These are phyloP conservation scores for Saccostrea echinata DNA, from an alignment of 1,140 invertebrate species.

Conservation along the genomic window DNA sequence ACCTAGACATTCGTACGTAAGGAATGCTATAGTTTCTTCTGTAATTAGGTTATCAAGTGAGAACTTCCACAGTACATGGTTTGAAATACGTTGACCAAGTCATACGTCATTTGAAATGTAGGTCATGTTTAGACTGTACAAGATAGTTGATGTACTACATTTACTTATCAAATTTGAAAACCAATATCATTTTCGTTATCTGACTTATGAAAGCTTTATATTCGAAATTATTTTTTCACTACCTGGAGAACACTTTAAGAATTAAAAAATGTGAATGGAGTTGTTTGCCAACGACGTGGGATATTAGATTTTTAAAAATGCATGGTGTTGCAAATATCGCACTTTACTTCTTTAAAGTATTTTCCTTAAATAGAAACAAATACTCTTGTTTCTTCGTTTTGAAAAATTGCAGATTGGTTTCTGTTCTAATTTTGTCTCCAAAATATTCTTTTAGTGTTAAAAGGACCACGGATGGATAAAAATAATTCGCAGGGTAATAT, in stretches of 20 bases:
- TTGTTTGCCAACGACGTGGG: no score
- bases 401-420: neutral
- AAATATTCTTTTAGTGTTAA: neutral
- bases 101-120: neutral
- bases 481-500: neutral
- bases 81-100: neutral
- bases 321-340: neutral
- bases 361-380: neutral
- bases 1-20: neutral
- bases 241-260: no score
- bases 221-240: no score
- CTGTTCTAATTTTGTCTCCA: neutral
- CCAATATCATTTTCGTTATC: no score
- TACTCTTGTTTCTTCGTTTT: neutral
- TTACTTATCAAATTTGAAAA: no score
- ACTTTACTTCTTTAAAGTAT: neutral
- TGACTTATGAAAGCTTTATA: no score
- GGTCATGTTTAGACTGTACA: neutral
- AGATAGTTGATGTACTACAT: no score
- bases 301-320: neutral
- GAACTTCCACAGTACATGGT: neutral
- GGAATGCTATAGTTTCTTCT: neutral
- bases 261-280: no score
- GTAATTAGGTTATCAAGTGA: conserved; percentile 8
- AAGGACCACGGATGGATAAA: neutral